These are phyloP conservation scores for Hippoglossus hippoglossus DNA, from an alignment of 2,797 vertebrate genomes.

Conservation along the genomic window DNA sequence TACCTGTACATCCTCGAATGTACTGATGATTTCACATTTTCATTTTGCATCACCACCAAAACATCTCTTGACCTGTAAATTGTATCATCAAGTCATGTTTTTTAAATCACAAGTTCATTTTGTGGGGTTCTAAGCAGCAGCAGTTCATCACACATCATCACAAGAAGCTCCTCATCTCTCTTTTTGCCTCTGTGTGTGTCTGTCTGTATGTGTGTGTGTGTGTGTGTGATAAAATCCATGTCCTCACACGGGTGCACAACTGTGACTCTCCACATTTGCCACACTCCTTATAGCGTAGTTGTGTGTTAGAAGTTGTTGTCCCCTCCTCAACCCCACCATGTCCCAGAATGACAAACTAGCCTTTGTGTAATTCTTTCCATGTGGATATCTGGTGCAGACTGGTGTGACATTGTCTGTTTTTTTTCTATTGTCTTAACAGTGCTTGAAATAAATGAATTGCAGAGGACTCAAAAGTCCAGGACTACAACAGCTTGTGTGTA, in stretches of 20 bases:
- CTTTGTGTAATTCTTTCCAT: constrained; percentile 60
- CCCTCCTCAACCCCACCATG: constrained; percentile 1
- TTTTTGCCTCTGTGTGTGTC: constrained; percentile 4
- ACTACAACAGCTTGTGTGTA: constrained; percentile 17
- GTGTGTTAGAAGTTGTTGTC: constrained; percentile 38
- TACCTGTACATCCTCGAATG: constrained; percentile 23
- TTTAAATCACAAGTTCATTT: background rate
- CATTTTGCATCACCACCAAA: constrained; percentile 9
- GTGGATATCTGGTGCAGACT: constrained; percentile 67
- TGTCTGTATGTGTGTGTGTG: background rate
- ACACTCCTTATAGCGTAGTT: constrained; percentile 28
- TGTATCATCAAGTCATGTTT: constrained; percentile 6
- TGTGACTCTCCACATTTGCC: constrained; percentile 34
- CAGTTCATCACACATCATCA: constrained; percentile 18
- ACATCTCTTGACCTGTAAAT: constrained; percentile 5
- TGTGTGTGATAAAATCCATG: constrained; percentile 11
- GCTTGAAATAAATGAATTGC: constrained; percentile 80
- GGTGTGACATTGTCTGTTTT: constrained; percentile 63
- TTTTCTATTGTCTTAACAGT: constrained; percentile 75
- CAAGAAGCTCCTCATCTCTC: constrained; percentile 10
- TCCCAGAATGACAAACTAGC: constrained; percentile 49
- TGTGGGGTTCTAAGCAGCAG: constrained; percentile 5
- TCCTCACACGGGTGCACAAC: constrained; percentile 21
- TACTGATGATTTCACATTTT: constrained; percentile 24
- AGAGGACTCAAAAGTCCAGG: constrained; percentile 57